Evolutionary conservation across 2,113 vertebrate species (phyloP), one percentile per base, ranked within the genome.

Genomic region (Ceyx cyanopectus): DNA sequence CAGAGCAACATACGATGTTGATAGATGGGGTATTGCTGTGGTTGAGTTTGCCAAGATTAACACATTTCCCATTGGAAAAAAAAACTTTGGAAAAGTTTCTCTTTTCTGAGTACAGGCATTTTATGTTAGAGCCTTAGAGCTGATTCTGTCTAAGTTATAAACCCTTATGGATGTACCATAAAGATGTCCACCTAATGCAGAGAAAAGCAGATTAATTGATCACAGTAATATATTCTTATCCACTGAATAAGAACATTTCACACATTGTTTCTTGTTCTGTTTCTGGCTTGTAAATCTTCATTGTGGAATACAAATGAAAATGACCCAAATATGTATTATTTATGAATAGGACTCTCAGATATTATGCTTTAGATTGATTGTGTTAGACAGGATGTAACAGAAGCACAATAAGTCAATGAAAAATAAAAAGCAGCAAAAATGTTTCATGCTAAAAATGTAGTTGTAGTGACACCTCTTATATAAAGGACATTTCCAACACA

Each of bases 121-220:
- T 96, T 94, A 96, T 92, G 82, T 73, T 94, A 56, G 17, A 86
- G 77, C 53, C 89, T 86, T 67, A 70, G 37, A 93, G 89, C 61
- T 76, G 93, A 83, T 91, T 92, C 87, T 85, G 62, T 92, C 90
- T 87, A 90, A 86, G 81, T 97, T 95, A 97, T 92, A 96, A 97
- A 97, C 54, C 78, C 93, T 97, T 92, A 94, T 45, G 77, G 87
- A 85, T 78, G 51, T 48, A 84, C 89, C 92, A 85, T 97, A 95
- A 97, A 96, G 90, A 92, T 65, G 89, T 95, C 96, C 85, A 90
- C 86, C 94, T 68, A 50, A 91, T 93, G 83, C 95, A 95, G 85
- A 91, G 56, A 92, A 93, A 92, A 94, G 86, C 88, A 92, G 89
- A 96, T 94, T 92, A 97, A 95, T 97, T 97, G 95, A 96, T 97